Conservation (phyloP, 1,140 invertebrate genomes). For the Mylabris phalerata region DNA sequence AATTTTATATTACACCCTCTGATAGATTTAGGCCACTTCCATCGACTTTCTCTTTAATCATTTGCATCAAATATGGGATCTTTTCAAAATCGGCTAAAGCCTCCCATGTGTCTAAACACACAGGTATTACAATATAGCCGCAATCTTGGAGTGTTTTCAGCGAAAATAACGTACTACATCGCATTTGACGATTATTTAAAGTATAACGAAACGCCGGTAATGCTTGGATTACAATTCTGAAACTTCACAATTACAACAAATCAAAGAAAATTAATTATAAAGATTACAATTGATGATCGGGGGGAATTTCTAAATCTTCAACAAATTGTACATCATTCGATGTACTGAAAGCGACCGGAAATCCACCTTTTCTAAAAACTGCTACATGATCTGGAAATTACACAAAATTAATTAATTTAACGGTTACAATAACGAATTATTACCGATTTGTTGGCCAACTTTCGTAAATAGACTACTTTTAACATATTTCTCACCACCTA, state of each 20-base stretch:
- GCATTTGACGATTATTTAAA: slow-evolving; percentile 39
- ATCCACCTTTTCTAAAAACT: slow-evolving; percentile 47
- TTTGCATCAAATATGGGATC: slow-evolving; percentile 46
- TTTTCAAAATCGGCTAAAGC: slow-evolving; percentile 44
- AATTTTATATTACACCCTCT: slow-evolving; percentile 6
- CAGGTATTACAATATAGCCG: slow-evolving; percentile 40
- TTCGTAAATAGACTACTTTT: slow-evolving; percentile 41
- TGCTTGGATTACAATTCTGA: slow-evolving; percentile 44
- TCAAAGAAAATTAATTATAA: slow-evolving; percentile 17
- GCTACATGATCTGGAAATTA: slow-evolving; percentile 47
- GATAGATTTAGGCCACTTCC: slow-evolving; percentile 1
- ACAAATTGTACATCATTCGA: slow-evolving; percentile 25
- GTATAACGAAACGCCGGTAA: slow-evolving; percentile 38
- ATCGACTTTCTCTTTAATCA: slow-evolving; percentile 31
- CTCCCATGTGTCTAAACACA: slow-evolving; percentile 41
- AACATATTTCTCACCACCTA: slow-evolving; percentile 46
- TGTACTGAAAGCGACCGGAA: slow-evolving; percentile 43
- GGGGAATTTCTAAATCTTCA: slow-evolving; percentile 41
- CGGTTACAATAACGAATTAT: neutral
- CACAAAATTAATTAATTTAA: neutral
- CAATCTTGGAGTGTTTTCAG: slow-evolving; percentile 41
- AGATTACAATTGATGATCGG: slow-evolving; percentile 43
- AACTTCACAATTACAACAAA: neutral
- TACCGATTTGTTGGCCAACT: slow-evolving; percentile 46
- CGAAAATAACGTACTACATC: slow-evolving; percentile 33